Conservation (phyloP, 2,888 invertebrate genomes). For the Epinotia ramella region DNA sequence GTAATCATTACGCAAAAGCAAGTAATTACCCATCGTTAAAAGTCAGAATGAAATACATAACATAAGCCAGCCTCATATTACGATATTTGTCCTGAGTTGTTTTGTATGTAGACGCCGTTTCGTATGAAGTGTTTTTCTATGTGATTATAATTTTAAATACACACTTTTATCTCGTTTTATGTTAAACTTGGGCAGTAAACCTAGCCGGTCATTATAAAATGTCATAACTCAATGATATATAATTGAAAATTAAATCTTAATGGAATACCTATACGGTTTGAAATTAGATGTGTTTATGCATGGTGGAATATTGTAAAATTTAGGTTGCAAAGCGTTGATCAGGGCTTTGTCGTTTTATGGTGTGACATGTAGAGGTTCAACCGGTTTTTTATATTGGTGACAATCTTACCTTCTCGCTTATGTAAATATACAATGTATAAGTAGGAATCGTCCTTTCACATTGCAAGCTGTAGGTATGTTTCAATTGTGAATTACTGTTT, state of each 20-base stretch:
- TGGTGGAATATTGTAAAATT: background rate
- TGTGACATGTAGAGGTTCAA: slow-evolving; percentile 6
- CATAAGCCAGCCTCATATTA: background rate
- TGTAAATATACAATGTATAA: background rate
- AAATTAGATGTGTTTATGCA: background rate
- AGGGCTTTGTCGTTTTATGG: slow-evolving; percentile 8
- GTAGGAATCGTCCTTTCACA: background rate
- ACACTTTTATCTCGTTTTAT: slow-evolving; percentile 12
- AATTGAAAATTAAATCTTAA: background rate
- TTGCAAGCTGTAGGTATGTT: background rate
- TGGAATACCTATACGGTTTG: background rate
- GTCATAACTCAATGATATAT: background rate
- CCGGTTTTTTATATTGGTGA: slow-evolving; percentile 29
- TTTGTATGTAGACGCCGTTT: slow-evolving; percentile 3
- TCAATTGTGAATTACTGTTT: too few species aligned
- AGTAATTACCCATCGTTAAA: background rate
- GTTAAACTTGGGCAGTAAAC: slow-evolving; percentile 14
- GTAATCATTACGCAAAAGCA: background rate
- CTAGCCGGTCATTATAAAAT: background rate
- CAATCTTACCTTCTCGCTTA: background rate
- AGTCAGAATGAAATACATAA: background rate
- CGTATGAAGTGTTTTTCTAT: slow-evolving; percentile 21
- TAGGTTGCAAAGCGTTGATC: background rate
- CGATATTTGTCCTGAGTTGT: background rate
- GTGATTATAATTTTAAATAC: slow-evolving; percentile 26